Base-by-base conservation (phyloP, 2,888 invertebrate species). In the Ophion ventricosus region DNA sequence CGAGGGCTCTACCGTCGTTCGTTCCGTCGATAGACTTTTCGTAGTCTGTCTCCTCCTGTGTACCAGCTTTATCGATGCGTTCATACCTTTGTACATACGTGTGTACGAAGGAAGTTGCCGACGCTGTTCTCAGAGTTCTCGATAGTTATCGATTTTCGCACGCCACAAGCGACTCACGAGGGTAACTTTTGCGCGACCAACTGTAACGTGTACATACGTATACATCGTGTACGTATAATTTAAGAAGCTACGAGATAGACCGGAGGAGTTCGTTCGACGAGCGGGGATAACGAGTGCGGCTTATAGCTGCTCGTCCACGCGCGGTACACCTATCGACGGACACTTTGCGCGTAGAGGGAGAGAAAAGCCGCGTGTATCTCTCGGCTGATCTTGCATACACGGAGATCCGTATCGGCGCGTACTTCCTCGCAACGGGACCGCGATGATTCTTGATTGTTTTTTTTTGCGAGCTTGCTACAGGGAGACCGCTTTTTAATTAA, bases 81-180 rank as follows among this genome's bases (percentile, higher is more conserved):
- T 8, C 35, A 35, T 43, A 43, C 43, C 2, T 43, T 43, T 57
- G 23, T 40, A 57, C 26, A 56, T 72, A 43, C 25, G n/a, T 43
- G n/a, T 43, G 10, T 63, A 17, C 7, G n/a, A 43, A 82, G 78
- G 82, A 82, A 82, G 82, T 82, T 78, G 69, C 78, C 78, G 78
- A 63, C 61, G n/a, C 77, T 77, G 67, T 79, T 79, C 79, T 20
- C 67, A 70, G 74, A 76, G 75, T 72, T 79, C 79, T 75, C 80
- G 83, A 83, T 83, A 83, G 79, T 80, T 80, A 83, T 83, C 80
- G 83, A 83, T 80, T 83, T 75, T 80, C 83, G 83, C 83, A 76
- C 83, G 83, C 76, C 59, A 83, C 57, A 43, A 4, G 23, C 67
- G 70, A 63, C 29, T 69, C 70, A 23, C 49, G 20, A 35, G 61